These are phyloP conservation scores for Cantharis lateralis DNA, from an alignment of 2,888 invertebrate genomes.

Conservation along the genomic window DNA sequence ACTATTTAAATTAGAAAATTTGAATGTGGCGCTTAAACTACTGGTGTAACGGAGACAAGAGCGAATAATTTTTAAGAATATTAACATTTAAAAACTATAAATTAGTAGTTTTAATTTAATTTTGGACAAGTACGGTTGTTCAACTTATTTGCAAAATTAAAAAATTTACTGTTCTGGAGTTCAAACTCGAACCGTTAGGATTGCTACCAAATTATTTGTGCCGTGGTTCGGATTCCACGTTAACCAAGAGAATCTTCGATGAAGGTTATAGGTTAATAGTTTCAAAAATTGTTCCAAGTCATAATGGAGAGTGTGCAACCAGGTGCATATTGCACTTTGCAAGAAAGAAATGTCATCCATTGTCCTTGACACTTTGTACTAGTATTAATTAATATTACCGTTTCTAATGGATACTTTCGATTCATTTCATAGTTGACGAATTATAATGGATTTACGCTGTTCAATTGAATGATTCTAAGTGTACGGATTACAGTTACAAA, in stretches of 20 bases:
- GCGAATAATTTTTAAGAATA: neutral
- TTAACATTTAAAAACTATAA: neutral
- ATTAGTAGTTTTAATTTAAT: neutral
- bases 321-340: neutral
- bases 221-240: too few species aligned
- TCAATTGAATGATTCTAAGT: slow-evolving; percentile 15
- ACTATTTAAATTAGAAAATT: neutral
- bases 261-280: neutral
- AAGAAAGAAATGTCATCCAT: slow-evolving; percentile 7
- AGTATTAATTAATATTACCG: slow-evolving; percentile 18
- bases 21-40: neutral
- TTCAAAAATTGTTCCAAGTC: neutral
- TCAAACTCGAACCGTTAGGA: too few species aligned
- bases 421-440: slow-evolving; percentile 22
- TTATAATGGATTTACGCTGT: slow-evolving; percentile 9
- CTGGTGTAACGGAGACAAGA: neutral
- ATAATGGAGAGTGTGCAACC: neutral
- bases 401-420: slow-evolving; percentile 25
- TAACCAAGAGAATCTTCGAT: neutral
- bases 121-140: neutral
- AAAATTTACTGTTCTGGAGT: neutral
- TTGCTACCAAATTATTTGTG: too few species aligned
- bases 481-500: neutral
- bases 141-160: neutral
- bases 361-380: slow-evolving; percentile 25